Evolutionary conservation across 2,888 invertebrate genomes (phyloP).

Genomic region (Drosophila setosimentum): DNA sequence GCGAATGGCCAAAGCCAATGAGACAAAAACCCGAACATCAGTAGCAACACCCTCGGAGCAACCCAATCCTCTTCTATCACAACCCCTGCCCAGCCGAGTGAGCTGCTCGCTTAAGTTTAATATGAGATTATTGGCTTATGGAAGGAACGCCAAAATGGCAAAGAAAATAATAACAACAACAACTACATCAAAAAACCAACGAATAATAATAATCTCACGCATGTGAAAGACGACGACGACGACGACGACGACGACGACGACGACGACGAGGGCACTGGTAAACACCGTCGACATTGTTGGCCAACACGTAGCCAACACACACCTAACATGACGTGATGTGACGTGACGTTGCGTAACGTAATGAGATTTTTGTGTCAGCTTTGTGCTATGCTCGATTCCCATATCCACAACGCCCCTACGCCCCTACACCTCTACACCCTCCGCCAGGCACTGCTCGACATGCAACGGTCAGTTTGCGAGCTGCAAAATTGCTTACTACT

Average conservation of each 20-base stretch:
- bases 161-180: conserved; percentile 12
- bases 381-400: conserved; percentile 45
- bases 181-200: conserved; percentile 15
- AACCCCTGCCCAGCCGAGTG: conserved; percentile 23
- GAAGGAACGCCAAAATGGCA: conserved; percentile 20
- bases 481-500: conserved; percentile 1
- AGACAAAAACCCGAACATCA: conserved; percentile 5
- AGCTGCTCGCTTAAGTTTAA: conserved; percentile 65
- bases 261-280: conserved; percentile 25
- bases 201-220: conserved; percentile 37
- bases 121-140: conserved; percentile 75
- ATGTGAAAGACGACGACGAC: conserved; percentile 42
- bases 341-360: conserved; percentile 74
- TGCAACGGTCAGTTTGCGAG: not conserved
- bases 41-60: not conserved
- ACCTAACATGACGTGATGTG: conserved; percentile 55
- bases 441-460: not conserved
- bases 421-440: too few relatives aligned
- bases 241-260: conserved; percentile 22
- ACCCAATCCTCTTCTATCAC: conserved; percentile 11
- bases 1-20: conserved; percentile 42
- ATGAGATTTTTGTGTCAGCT: conserved; percentile 74
- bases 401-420: too few relatives aligned
- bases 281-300: conserved; percentile 35
- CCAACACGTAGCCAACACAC: conserved; percentile 44